These are phyloP conservation scores for Drosophila pseudoananassae DNA, from an alignment of 1,140 invertebrate species.

Conservation along the genomic window DNA sequence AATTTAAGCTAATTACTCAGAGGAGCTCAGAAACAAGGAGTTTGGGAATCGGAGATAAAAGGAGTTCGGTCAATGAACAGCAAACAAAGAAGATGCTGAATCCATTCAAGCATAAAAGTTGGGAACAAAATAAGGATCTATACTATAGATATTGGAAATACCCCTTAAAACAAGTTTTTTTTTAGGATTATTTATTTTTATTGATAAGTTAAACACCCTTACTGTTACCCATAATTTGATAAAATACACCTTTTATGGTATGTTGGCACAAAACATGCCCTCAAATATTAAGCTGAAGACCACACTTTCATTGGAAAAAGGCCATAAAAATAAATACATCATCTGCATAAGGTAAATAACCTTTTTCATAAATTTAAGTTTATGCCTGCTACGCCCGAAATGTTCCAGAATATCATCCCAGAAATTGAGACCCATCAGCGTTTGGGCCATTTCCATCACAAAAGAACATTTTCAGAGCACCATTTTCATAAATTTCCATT, in stretches of 20 bases:
- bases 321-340: conserved; percentile 1
- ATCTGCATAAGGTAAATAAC: conserved; percentile 5
- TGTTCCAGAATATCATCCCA: conserved; percentile 1
- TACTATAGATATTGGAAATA: background rate
- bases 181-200: too few species aligned
- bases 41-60: conserved; percentile 10
- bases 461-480: conserved; percentile 6
- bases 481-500: conserved; percentile 46
- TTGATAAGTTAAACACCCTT: too few species aligned
- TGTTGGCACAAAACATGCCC: background rate
- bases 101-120: conserved; percentile 49
- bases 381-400: conserved; percentile 3
- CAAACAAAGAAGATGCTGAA: conserved; percentile 55
- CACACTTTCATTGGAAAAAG: background rate
- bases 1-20: conserved; percentile 68
- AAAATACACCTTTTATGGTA: background rate
- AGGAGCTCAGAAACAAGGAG: conserved; percentile 15
- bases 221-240: too few species aligned
- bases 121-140: background rate
- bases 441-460: conserved; percentile 12
- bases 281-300: background rate
- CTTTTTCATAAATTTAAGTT: conserved; percentile 29
- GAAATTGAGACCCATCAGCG: conserved; percentile 18
- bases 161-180: background rate
- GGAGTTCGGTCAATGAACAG: conserved; percentile 45